Base-by-base conservation (phyloP, 2,797 vertebrate species). In the Miichthys miiuy region DNA sequence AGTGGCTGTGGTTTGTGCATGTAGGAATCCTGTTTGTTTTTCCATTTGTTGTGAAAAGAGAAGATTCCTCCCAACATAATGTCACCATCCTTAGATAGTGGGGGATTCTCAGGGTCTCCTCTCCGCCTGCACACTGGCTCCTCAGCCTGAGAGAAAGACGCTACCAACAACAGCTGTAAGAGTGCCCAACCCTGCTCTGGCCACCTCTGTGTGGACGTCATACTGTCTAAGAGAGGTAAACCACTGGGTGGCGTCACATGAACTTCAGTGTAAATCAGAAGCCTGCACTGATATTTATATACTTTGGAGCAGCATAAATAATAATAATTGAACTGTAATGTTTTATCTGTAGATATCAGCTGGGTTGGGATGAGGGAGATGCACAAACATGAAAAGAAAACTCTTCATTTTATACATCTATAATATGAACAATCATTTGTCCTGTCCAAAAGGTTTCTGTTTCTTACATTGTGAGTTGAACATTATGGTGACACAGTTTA, bases 71-170 rank as follows among this genome's bases (percentile, higher is more conserved):
- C 64, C 30, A 67, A 16, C 4, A 67, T 38, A 21, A 67, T 67
- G 30, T 67, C 64, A 4, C 64, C 64, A 52, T 67, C 64, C 48
- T 52, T 52, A 13, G 47, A 67, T 67, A 67, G 7, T 13, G 52
- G 64, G 12, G 64, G 48, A 7, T 52, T 41, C 48, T 41, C 48
- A 13, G 48, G 48, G 17, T 51, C 10, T 0, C 30, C 47, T 21
- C 1, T 21, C 30, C 9, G 48, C 13, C 27, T 38, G n/a, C 64
- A 67, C 6, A 52, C 30, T 5, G 6, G 3, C 23, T 67, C 18
- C 30, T 67, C 48, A 8, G 64, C 25, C 25, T 67, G 64, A 51
- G 64, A 67, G 64, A 67, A 67, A 38, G 64, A 67, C 5, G 20
- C 25, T 13, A 67, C 18, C 63, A 66, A n/a, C 2, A 67, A 41